phyloP scores from a whole-genome alignment of 2,113 vertebrate species.

The Aphelocoma coerulescens region DNA sequence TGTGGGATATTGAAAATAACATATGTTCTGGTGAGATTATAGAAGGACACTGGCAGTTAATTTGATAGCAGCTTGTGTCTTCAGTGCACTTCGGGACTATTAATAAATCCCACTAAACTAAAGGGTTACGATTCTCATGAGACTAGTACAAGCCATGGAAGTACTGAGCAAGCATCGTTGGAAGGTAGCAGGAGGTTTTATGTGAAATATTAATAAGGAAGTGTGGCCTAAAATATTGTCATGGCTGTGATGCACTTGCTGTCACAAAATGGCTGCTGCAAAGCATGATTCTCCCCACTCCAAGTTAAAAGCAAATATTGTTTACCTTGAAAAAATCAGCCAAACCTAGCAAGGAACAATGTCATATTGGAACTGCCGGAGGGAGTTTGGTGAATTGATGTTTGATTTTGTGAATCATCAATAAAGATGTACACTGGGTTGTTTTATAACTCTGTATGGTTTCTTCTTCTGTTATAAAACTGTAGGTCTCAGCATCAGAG shows the following conservation, averaged over 20 bases:
- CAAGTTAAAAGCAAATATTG: background rate
- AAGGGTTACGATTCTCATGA: background rate
- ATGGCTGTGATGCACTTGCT: background rate
- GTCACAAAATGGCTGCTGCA: background rate
- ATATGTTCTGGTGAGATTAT: background rate
- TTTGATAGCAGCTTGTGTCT: background rate
- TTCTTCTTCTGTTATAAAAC: background rate
- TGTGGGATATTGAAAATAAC: background rate
- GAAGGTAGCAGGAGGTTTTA: background rate
- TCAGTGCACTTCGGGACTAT: background rate
- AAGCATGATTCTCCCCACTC: background rate
- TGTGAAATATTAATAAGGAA: background rate
- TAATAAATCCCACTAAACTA: conserved; percentile 2
- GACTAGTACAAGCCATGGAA: background rate
- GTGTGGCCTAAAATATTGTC: background rate
- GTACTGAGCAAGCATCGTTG: background rate
- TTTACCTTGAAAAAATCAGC: background rate
- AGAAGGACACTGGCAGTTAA: background rate
- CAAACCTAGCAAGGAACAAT: background rate
- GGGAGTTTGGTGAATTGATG: background rate
- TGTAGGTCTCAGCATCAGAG: background rate
- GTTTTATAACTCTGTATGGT: background rate
- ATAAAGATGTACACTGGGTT: conserved; percentile 23
- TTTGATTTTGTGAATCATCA: conserved; percentile 28
- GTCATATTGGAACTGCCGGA: background rate